A percentile compares a stretch with the other conserved stretches of the same genome.
Conservation (phyloP, 2,113 vertebrate species). For the Xiphophorus hellerii region DNA sequence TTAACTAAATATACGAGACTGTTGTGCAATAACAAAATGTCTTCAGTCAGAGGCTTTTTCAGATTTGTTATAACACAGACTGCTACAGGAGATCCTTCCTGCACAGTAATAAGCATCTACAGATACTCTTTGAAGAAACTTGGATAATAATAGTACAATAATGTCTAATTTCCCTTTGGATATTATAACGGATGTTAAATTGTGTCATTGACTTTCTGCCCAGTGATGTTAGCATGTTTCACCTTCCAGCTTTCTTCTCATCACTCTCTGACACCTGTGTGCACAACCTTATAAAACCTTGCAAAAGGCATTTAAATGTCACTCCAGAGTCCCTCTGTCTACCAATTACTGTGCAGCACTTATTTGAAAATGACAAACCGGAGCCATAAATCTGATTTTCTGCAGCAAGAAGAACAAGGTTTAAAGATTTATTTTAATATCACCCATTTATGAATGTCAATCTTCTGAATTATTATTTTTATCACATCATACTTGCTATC, state of each 20-base stretch:
- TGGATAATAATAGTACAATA: neutral
- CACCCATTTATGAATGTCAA: no score
- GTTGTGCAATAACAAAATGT: no score
- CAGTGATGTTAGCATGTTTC: neutral
- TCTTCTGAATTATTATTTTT: no score
- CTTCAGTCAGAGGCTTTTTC: no score
- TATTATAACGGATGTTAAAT: neutral
- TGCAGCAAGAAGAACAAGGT: neutral
- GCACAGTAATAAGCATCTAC: no score
- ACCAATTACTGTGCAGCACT: constrained; percentile 15
- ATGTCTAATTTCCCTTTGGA: no score
- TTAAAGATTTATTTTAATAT: neutral
- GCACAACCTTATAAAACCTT: neutral
- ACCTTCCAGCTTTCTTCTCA: neutral
- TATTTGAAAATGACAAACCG: constrained; percentile 15
- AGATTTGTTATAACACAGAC: no score
- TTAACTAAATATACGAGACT: no score
- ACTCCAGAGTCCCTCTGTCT: constrained; percentile 15
- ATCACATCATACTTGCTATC: neutral
- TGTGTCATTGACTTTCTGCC: neutral
- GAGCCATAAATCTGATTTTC: constrained; percentile 18
- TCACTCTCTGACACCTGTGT: constrained; percentile 6
- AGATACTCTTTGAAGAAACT: no score
- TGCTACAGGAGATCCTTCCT: no score
- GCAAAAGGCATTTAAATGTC: constrained; percentile 43